phyloP scores from a whole-genome alignment of 2,888 invertebrate genomes.

The Microplitis deprimator region DNA sequence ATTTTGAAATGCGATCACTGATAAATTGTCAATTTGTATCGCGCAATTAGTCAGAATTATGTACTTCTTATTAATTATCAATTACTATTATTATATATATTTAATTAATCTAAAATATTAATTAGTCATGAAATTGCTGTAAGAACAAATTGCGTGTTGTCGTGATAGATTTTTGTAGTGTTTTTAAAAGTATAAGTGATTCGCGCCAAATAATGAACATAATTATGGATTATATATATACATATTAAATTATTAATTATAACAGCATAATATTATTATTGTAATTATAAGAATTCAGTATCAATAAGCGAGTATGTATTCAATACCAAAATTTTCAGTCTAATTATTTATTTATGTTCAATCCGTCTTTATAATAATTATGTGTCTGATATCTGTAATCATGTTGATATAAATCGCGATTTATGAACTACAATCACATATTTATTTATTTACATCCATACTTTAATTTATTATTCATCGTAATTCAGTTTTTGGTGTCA shows the following conservation, averaged over 20 bases:
- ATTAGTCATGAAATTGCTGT: not conserved
- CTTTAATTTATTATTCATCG: not conserved
- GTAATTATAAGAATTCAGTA: constrained; percentile 15
- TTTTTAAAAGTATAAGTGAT: constrained; percentile 57
- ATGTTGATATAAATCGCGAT: not conserved
- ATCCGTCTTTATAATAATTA: constrained; percentile 31
- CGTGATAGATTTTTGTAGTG: constrained; percentile 49
- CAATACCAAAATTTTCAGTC: not conserved
- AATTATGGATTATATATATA: constrained; percentile 54
- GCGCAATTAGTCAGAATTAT: constrained; percentile 10
- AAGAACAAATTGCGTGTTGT: constrained; percentile 5
- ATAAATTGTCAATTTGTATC: constrained; percentile 1
- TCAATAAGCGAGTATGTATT: constrained; percentile 2
- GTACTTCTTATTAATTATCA: constrained; percentile 21
- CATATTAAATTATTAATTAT: constrained; percentile 39
- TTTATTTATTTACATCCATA: not conserved
- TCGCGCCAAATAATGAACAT: constrained; percentile 64
- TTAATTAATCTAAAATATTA: not conserved
- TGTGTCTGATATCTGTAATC: constrained; percentile 16
- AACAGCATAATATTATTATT: constrained; percentile 21
- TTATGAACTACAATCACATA: not conserved
- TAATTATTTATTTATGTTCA: not conserved
- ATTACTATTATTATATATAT: not conserved
- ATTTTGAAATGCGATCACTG: not conserved
- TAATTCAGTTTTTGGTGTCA: too few species aligned